These are phyloP conservation scores for Nibea coibor DNA, from an alignment of 2,113 vertebrate genomes.

Conservation along the genomic window DNA sequence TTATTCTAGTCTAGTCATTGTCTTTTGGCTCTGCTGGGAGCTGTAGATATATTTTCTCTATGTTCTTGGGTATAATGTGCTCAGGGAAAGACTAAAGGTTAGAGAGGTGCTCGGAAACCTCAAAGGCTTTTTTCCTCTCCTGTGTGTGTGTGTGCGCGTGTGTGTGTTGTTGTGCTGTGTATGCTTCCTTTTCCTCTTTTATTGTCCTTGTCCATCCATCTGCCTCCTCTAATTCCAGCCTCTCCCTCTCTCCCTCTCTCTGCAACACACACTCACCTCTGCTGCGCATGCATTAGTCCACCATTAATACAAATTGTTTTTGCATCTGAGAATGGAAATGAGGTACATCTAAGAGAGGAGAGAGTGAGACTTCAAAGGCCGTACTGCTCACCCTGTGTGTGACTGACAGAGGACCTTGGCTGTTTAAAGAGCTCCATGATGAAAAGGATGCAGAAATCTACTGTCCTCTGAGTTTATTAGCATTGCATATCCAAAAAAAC, in stretches of 20 bases:
- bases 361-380: slow-evolving; percentile 81
- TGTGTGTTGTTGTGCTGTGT: slow-evolving; percentile 21
- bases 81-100: slow-evolving; percentile 43
- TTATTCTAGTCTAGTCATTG: neutral
- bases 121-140: slow-evolving; percentile 62
- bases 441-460: slow-evolving; percentile 77
- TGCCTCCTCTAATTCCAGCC: slow-evolving; percentile 61
- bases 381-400: slow-evolving; percentile 61
- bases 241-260: slow-evolving; percentile 10
- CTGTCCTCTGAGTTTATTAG: slow-evolving; percentile 79
- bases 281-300: slow-evolving; percentile 74
- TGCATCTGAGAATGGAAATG: slow-evolving; percentile 81
- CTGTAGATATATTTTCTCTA: slow-evolving; percentile 6
- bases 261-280: slow-evolving; percentile 34
- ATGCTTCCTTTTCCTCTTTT: slow-evolving; percentile 56
- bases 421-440: slow-evolving; percentile 73
- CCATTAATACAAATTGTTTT: slow-evolving; percentile 80
- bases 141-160: slow-evolving; percentile 23
- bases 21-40: slow-evolving; percentile 7
- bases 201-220: slow-evolving; percentile 72
- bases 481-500: slow-evolving; percentile 71
- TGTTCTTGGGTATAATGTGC: slow-evolving; percentile 29
- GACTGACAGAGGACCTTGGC: slow-evolving; percentile 73
- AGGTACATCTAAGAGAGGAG: slow-evolving; percentile 75
- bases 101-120: slow-evolving; percentile 70